Evolutionary conservation across 2,888 invertebrate genomes (phyloP).

Genomic region (Zygogramma bicolorata): DNA sequence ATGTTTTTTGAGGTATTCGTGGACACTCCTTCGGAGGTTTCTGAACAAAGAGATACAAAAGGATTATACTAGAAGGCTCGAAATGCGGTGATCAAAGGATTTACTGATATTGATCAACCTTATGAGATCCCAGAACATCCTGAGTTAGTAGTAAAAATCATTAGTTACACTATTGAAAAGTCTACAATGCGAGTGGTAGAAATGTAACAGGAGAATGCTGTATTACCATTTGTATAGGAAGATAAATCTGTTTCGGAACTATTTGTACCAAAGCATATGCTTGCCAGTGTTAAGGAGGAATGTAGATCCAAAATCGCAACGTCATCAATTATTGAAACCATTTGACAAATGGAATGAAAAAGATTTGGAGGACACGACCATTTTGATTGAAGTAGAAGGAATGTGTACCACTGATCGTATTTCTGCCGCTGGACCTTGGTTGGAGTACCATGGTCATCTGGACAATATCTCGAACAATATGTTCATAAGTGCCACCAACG

Average conservation of each 20-base stretch:
- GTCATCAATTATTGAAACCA: slow-evolving; percentile 92
- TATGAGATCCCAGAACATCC: slow-evolving; percentile 91
- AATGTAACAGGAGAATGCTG: slow-evolving; percentile 82
- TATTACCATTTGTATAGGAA: slow-evolving; percentile 72
- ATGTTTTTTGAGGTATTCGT: slow-evolving; percentile 96
- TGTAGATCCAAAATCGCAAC: slow-evolving; percentile 89
- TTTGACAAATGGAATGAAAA: slow-evolving; percentile 97
- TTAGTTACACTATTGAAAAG: slow-evolving; percentile 84
- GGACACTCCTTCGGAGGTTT: slow-evolving; percentile 94
- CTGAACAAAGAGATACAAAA: slow-evolving; percentile 95
- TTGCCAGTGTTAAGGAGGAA: slow-evolving; percentile 77
- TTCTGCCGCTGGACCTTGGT: slow-evolving; percentile 99
- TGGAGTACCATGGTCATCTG: slow-evolving; percentile 98
- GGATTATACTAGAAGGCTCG: slow-evolving; percentile 98
- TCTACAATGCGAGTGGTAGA: slow-evolving; percentile 79
- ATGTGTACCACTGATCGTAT: slow-evolving; percentile 99
- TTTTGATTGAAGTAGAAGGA: slow-evolving; percentile 98
- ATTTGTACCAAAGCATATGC: slow-evolving; percentile 78
- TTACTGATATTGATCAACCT: slow-evolving; percentile 83
- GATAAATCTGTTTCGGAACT: slow-evolving; percentile 78
- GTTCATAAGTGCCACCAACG: slow-evolving; percentile 94
- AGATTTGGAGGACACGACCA: slow-evolving; percentile 88
- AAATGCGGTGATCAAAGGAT: slow-evolving; percentile 87
- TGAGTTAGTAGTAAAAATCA: slow-evolving; percentile 89
- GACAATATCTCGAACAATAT: slow-evolving; percentile 99